Percentiles rank a stretch among this genome's conserved stretches.
Evolutionary conservation across 2,113 vertebrate genomes (phyloP).

Genomic region (Periophthalmodon schlosseri): DNA sequence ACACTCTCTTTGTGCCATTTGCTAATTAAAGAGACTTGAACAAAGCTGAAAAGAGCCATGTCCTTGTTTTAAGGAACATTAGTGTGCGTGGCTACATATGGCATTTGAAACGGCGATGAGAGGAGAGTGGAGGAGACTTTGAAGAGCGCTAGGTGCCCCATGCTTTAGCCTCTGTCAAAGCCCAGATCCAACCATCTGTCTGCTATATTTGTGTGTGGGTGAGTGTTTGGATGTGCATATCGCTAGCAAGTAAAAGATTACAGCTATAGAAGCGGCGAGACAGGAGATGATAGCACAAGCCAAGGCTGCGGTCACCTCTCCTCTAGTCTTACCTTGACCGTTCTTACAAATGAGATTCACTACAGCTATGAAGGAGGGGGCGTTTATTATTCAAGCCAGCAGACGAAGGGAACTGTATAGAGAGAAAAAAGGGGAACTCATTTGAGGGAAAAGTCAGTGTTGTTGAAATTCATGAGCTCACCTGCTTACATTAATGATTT

Average conservation of each 20-base stretch:
- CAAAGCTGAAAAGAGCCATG: constrained; percentile 36
- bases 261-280: constrained; percentile 15
- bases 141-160: constrained; percentile 70
- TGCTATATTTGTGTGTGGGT: constrained; percentile 23
- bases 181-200: constrained; percentile 74
- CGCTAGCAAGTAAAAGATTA: constrained; percentile 36
- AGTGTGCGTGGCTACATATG: constrained; percentile 70
- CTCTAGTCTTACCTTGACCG: constrained; percentile 57
- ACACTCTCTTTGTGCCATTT: constrained; percentile 38
- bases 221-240: constrained; percentile 38
- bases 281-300: constrained; percentile 20
- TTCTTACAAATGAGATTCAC: constrained; percentile 51
- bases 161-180: constrained; percentile 67
- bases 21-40: constrained; percentile 55
- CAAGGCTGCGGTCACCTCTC: constrained; percentile 51
- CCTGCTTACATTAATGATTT: constrained; percentile 29
- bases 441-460: constrained; percentile 23
- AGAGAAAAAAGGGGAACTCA: constrained; percentile 21
- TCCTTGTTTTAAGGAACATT: constrained; percentile 73
- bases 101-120: constrained; percentile 66
- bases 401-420: constrained; percentile 44
- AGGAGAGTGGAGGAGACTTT: constrained; percentile 65
- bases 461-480: constrained; percentile 18
- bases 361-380: constrained; percentile 52
- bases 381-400: constrained; percentile 64